phyloP scores from a whole-genome alignment of 2,797 vertebrate genomes.

The Eulemur rubriventer region DNA sequence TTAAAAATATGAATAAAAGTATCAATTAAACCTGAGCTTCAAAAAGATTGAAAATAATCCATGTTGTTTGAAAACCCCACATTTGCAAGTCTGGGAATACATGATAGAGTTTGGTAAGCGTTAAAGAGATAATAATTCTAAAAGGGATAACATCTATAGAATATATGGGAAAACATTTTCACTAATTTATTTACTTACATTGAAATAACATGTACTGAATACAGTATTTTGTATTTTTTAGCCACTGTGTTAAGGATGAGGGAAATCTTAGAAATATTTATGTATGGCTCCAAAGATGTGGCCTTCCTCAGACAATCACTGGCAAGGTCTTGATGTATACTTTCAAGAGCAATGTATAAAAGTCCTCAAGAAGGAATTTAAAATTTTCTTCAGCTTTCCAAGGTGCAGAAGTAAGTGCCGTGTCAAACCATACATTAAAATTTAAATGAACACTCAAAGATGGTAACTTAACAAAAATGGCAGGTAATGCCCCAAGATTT shows the following conservation, averaged over 20 bases:
- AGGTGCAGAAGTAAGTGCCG: neutral
- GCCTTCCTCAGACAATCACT: neutral
- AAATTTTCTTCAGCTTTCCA: neutral
- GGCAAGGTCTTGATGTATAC: neutral
- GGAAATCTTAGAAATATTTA: neutral
- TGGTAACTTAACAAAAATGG: neutral
- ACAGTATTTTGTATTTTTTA: neutral
- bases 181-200: neutral
- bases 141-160: neutral
- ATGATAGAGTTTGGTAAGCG: neutral
- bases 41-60: neutral
- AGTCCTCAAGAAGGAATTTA: neutral
- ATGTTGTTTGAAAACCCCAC: neutral
- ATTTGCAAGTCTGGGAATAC: neutral
- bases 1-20: neutral
- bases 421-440: neutral
- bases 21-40: neutral
- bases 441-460: constrained; percentile 2
- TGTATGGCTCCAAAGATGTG: neutral
- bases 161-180: neutral
- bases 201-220: neutral
- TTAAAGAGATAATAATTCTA: neutral
- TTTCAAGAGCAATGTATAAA: neutral
- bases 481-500: neutral
- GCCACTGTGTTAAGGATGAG: neutral